Evolutionary conservation across 2,113 vertebrate species (phyloP), one percentile per base, ranked within the genome.

Genomic region (Neotoma lepida): DNA sequence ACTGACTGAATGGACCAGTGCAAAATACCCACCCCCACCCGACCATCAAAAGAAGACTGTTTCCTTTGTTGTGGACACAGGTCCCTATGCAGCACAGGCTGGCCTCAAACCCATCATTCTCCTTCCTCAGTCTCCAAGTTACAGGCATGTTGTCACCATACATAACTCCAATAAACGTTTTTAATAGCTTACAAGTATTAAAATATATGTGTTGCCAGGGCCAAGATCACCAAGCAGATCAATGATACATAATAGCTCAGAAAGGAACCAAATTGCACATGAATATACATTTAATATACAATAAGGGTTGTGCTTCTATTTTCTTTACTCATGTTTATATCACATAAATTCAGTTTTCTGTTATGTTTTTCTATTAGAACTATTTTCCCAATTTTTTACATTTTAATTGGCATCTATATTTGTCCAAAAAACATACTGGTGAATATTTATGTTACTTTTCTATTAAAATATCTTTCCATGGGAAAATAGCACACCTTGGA

Each of bases 381-480:
- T 18, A 61, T 94, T 94, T 91, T 68, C 30, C 44, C 35, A 90
- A 56, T 66, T 56, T 96, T 86, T 64, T 7, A 54, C 51, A 90
- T 90, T 90, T 95, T 80, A 95, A 73, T 95, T 89, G 96, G 46
- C 49, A 80, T 91, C 49, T 96, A 28, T 78, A 91, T 70, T 84
- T 90, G 51, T 73, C 14, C 46, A 82, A 44, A 70, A 94, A 90
- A 28, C 33, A 30, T 58, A 24, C 30, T 88, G n/a, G 46, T 95
- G 77, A 96, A 56, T 94, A 86, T 90, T 90, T 86, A 70, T 89
- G 39, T 94, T 64, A 77, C 54, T 61, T 94, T 96, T 68, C 82
- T 94, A 71, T 92, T 96, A 96, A 91, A 91, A 89, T 84, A 94
- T 56, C 63, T 12, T 10, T 91, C 56, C 68, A 0, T 85, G 56